Evolutionary conservation across 2,797 vertebrate genomes (phyloP).

Genomic region (Oreonectes daqikongensis): DNA sequence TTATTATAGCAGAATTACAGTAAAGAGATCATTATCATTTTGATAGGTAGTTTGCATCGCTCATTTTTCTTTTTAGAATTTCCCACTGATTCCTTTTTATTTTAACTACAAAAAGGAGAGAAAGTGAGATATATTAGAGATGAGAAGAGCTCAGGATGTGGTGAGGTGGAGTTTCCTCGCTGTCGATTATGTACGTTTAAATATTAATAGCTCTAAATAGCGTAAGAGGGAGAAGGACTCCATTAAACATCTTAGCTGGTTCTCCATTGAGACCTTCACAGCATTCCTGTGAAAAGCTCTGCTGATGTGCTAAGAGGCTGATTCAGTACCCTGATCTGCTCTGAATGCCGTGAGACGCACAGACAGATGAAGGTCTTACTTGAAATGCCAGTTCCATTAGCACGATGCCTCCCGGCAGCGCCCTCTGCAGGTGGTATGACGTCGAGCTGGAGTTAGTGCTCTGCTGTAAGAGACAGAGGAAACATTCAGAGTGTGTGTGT

Average conservation of each 20-base stretch:
- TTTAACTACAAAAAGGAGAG: not conserved
- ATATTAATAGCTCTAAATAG: slow-evolving; percentile 50
- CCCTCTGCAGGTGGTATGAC: slow-evolving; percentile 93
- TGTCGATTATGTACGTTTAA: slow-evolving; percentile 33
- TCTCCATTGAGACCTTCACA: not conserved
- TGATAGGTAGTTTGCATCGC: not conserved
- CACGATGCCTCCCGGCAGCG: slow-evolving; percentile 95
- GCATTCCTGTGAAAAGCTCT: slow-evolving; percentile 13
- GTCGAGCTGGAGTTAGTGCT: slow-evolving; percentile 74
- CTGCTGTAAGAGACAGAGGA: slow-evolving; percentile 63
- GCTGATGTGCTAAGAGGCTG: slow-evolving; percentile 26
- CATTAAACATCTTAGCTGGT: slow-evolving; percentile 17
- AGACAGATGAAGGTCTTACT: slow-evolving; percentile 70
- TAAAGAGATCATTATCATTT: not conserved
- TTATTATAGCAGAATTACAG: no score
- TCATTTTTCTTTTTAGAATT: not conserved
- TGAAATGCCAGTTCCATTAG: slow-evolving; percentile 97
- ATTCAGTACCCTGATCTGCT: no score
- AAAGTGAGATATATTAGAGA: not conserved
- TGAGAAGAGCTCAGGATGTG: not conserved
- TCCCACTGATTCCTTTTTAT: not conserved
- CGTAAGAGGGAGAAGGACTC: not conserved
- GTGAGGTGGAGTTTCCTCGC: not conserved
- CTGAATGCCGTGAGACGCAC: slow-evolving; percentile 1
- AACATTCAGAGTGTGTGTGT: slow-evolving; percentile 12